phyloP scores from a whole-genome alignment of 1,140 invertebrate species.

The Archivesica marissinica region DNA sequence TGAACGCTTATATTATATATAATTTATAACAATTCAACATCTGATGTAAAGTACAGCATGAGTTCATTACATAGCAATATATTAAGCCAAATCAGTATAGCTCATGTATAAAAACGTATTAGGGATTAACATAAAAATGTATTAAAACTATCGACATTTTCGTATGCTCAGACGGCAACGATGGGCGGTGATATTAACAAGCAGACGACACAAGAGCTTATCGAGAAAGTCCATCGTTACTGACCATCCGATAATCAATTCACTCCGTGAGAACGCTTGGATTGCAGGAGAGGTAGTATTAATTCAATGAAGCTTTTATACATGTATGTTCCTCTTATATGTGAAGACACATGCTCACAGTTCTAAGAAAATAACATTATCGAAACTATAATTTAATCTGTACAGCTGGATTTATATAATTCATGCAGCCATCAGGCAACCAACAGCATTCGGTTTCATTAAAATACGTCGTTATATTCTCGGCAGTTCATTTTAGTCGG shows the following conservation, averaged over 20 bases:
- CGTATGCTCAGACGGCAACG: too few species aligned
- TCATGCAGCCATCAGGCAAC: not conserved
- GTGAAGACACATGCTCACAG: not conserved
- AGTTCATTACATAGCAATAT: too few species aligned
- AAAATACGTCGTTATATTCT: not conserved
- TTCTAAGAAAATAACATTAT: not conserved
- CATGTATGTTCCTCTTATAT: conserved; percentile 14
- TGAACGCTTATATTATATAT: too few species aligned
- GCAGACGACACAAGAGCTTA: conserved; percentile 6
- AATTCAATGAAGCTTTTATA: conserved; percentile 21
- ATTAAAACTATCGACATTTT: too few species aligned
- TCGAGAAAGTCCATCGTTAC: conserved; percentile 2
- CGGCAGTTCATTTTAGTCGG: not conserved
- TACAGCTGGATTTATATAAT: not conserved
- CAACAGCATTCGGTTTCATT: not conserved
- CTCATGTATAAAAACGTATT: too few species aligned
- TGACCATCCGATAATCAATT: conserved; percentile 27
- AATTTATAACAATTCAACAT: too few species aligned
- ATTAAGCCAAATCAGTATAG: too few species aligned
- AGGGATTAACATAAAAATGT: too few species aligned
- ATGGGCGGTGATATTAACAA: not conserved
- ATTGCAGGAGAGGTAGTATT: not conserved
- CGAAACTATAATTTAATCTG: not conserved
- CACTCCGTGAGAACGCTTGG: conserved; percentile 11
- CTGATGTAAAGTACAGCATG: too few species aligned